Conservation (phyloP, 2,113 vertebrate species). For the Fukomys damarensis region DNA sequence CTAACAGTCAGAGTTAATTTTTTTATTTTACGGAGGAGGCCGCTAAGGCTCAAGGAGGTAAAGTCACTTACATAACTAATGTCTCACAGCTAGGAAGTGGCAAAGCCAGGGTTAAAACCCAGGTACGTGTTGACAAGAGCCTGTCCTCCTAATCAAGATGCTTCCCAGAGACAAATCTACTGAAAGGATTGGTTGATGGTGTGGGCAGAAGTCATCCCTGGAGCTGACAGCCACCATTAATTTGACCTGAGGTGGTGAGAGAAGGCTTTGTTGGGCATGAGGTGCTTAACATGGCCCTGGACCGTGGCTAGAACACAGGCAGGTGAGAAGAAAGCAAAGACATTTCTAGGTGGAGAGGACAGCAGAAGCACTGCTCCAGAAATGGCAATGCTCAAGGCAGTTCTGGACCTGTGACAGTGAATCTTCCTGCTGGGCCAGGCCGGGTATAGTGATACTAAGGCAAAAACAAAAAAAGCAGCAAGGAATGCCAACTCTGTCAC, state of each 20-base stretch:
- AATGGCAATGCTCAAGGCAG: not conserved
- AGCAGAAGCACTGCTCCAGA: not conserved
- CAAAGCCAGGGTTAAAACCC: not conserved
- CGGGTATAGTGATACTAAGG: not conserved
- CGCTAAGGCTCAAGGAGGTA: not conserved
- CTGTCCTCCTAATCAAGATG: not conserved
- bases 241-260: not conserved
- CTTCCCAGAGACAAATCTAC: not conserved
- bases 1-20: not conserved
- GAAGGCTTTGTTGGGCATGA: not conserved
- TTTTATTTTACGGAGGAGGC: not conserved
- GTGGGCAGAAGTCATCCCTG: not conserved
- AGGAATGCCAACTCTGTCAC: not conserved
- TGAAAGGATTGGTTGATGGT: not conserved
- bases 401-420: not conserved
- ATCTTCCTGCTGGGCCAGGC: not conserved
- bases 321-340: not conserved
- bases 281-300: not conserved
- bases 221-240: not conserved
- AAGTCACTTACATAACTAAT: not conserved
- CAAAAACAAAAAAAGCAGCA: not conserved
- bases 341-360: not conserved
- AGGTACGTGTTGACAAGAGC: not conserved
- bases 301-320: not conserved
- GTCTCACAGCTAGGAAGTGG: not conserved